Conservation (phyloP, 1,140 invertebrate genomes). For the Drosophila ananassae region DNA sequence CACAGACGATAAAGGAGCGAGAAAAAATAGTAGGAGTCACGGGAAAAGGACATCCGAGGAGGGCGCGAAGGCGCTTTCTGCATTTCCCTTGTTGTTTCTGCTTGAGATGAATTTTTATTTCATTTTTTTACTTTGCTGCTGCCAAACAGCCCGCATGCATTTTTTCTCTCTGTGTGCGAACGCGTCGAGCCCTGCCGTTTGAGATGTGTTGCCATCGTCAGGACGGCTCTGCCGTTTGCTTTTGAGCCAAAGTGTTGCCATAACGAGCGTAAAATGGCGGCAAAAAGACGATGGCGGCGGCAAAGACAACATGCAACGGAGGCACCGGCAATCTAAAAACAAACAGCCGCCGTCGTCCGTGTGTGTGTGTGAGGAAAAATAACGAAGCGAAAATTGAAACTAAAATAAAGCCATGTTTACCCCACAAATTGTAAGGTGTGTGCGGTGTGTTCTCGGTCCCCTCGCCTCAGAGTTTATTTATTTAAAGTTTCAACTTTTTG, state of each 20-base stretch:
- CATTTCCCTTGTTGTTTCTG: conserved; percentile 80
- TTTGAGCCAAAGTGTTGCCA: conserved; percentile 81
- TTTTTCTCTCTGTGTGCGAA: conserved; percentile 39
- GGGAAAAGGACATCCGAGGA: background rate
- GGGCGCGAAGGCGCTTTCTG: conserved; percentile 73
- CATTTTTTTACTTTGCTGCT: conserved; percentile 25
- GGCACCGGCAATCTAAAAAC: conserved; percentile 67
- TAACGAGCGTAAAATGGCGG: conserved; percentile 82
- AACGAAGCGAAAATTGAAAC: conserved; percentile 82
- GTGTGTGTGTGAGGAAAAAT: conserved; percentile 57
- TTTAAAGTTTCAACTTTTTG: conserved; percentile 78
- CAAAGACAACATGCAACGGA: conserved; percentile 67
- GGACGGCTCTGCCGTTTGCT: conserved; percentile 66
- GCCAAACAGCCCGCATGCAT: conserved; percentile 32
- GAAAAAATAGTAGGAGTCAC: conserved; percentile 4
- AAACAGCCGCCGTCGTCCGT: conserved; percentile 55
- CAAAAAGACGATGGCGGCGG: conserved; percentile 61
- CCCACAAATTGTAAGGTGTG: conserved; percentile 74
- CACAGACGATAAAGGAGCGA: conserved; percentile 54
- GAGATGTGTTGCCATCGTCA: conserved; percentile 51
- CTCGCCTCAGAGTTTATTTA: conserved; percentile 68
- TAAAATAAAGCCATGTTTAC: conserved; percentile 83
- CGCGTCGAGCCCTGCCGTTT: conserved; percentile 52
- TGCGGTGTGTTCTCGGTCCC: background rate
- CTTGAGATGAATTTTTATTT: conserved; percentile 69